Base-by-base conservation (phyloP, 1,140 invertebrate genomes). In the Chironomus tepperi region DNA sequence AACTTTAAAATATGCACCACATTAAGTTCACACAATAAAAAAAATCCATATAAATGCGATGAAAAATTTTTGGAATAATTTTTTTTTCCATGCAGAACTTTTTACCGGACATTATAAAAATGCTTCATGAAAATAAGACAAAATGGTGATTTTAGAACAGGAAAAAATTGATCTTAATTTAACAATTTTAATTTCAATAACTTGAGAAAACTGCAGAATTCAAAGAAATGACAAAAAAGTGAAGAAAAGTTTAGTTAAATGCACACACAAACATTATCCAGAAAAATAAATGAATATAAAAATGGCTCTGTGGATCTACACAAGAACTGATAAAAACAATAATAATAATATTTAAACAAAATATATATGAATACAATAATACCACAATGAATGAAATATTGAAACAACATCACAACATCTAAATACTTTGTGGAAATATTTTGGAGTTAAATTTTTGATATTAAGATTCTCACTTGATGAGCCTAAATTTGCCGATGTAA, bases 11-110 rank as follows among this genome's bases (percentile, higher is more conserved):
- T 34, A 70, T 24, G 72, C 67, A 75, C 75, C 9, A 78, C 78
- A 76, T 77, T 74, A 74, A 75, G 77, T 75, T 79, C 75, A 79
- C 70, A 75, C 18, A 75, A 74, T 73, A 75, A 72, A 75, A 74
- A n/a, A n/a, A 34, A 34, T 34, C 24, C 24, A 34, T 34, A 34
- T 34, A 34, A 74, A 75, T 19, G 70, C 9, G 18, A 72, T 15
- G 3, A 47, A 3, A 73, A 73, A 73, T 73, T 70, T 70, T 70
- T 70, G 65, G 65, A 70, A 18, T 15, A 70, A 70, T 10, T 16
- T 70, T 34, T 70, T 21, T 70, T 18, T 21, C n/a, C 12, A 47
- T 57, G 47, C 47, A n/a, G 8, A n/a, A 57, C n/a, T 18, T 70
- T 70, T 70, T 70, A 70, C 65, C 65, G 65, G 65, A 70, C 65